These are phyloP conservation scores for Sylvietta virens DNA, from an alignment of 2,113 vertebrate species.

Conservation along the genomic window DNA sequence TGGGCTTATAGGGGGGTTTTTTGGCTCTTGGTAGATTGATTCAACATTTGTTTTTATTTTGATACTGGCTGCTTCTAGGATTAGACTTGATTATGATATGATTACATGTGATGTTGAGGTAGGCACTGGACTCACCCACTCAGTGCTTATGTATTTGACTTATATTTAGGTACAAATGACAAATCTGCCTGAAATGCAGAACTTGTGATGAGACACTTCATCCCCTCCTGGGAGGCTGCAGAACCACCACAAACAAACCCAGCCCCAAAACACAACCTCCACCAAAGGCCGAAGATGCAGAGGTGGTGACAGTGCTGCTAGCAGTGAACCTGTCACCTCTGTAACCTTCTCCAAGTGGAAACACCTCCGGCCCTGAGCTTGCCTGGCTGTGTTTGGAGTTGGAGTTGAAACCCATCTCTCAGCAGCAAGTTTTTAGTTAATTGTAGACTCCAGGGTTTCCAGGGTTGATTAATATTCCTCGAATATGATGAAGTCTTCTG, in stretches of 20 bases:
- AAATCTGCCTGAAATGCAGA: not conserved
- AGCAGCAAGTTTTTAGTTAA: not conserved
- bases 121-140: not conserved
- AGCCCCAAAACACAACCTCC: not conserved
- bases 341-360: not conserved
- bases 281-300: not conserved
- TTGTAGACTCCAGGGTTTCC: not conserved
- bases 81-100: not conserved
- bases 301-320: not conserved
- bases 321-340: not conserved
- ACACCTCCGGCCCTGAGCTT: not conserved
- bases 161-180: not conserved
- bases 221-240: not conserved
- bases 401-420: not conserved
- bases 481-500: not conserved
- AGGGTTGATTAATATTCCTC: not conserved
- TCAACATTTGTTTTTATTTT: not conserved
- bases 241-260: not conserved
- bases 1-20: accelerated
- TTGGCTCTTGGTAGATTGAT: not conserved
- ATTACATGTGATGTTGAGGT: not conserved
- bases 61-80: not conserved
- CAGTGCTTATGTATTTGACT: not conserved
- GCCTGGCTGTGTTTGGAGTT: not conserved
- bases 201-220: not conserved